Evolutionary conservation across 1,140 invertebrate genomes (phyloP), one percentile per base, ranked within the genome.

Genomic region (Sminthurides bifidus): DNA sequence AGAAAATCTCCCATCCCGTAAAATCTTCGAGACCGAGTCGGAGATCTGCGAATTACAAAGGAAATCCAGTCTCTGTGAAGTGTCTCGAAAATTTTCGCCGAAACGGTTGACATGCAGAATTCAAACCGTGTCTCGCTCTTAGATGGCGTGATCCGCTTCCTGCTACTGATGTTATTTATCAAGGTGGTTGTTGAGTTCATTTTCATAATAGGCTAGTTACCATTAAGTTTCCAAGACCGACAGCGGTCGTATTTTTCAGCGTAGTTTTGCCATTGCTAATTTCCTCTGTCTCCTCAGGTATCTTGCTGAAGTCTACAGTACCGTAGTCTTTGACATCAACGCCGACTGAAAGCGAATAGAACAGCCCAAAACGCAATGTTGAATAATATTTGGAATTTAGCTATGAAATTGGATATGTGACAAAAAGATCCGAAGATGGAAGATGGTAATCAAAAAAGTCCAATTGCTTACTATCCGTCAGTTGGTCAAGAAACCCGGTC

Each of bases 1-100:
- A 48, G 77, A 81, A 49, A 80, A 71, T 56, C 81, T 70, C 37
- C 73, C 75, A 43, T 86, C 79, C 44, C 67, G 69, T 2, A 87
- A 68, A 19, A 87, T 72, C 60, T 77, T 49, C 1, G 23, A 14
- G 12, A 51, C 46, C 15, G 51, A 15, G 15, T 54, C 45, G 2
- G 59, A 64, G 37, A 64, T 60, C 61, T 59, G 35, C 0, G 38
- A 51, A 17, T 35, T 35, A 35, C n/a, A 10, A 35, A 10, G 8
- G 8, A 35, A 10, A 10, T 10, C n/a, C 8, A 35, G n/a, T 35
- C 8, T n/a, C 14, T 6, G 17, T 8, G 14, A 19, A 10, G 21
- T 6, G 17, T 10, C 6, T 41, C 8, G 21, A 10, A 10, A 41
- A 41, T 12, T 17, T n/a, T 41, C 5, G 6, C 6, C 17, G n/a